Evolutionary conservation across 2,797 vertebrate species (phyloP).

Genomic region (Hephaestus fuliginosus): DNA sequence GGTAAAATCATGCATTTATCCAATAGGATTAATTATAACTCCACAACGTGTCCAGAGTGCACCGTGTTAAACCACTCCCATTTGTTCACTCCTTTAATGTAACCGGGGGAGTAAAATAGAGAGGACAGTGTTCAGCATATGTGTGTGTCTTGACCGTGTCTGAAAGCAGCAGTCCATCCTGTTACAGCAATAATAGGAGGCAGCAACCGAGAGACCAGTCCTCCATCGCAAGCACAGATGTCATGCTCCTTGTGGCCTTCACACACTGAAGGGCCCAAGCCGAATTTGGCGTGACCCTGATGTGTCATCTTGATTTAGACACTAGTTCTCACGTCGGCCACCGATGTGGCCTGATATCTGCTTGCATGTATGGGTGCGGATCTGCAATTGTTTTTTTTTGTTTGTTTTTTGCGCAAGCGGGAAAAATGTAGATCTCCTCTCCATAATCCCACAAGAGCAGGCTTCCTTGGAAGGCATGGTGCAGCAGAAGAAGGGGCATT

Average conservation of each 20-base stretch:
- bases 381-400: conserved; percentile 39
- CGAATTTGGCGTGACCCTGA: conserved; percentile 81
- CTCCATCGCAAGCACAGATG: conserved; percentile 68
- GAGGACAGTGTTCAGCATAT: conserved; percentile 55
- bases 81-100: conserved; percentile 51
- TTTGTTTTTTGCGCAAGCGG: conserved; percentile 39
- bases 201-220: conserved; percentile 60
- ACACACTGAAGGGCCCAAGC: conserved; percentile 71
- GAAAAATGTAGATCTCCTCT: conserved; percentile 62
- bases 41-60: conserved; percentile 24
- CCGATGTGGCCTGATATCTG: conserved; percentile 64
- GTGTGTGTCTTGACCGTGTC: conserved; percentile 65
- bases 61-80: conserved; percentile 36
- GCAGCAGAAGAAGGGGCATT: conserved; percentile 69
- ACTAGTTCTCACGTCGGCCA: conserved; percentile 49
- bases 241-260: conserved; percentile 81
- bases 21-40: conserved; percentile 56
- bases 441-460: conserved; percentile 74
- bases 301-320: conserved; percentile 83
- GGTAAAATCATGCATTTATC: conserved; percentile 58
- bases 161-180: conserved; percentile 57
- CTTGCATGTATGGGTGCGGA: conserved; percentile 23
- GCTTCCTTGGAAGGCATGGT: conserved; percentile 75
- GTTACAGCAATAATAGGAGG: conserved; percentile 65
- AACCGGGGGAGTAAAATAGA: conserved; percentile 50